Evolutionary conservation across 2,888 invertebrate species (phyloP).

Genomic region (Byasa hedistus): DNA sequence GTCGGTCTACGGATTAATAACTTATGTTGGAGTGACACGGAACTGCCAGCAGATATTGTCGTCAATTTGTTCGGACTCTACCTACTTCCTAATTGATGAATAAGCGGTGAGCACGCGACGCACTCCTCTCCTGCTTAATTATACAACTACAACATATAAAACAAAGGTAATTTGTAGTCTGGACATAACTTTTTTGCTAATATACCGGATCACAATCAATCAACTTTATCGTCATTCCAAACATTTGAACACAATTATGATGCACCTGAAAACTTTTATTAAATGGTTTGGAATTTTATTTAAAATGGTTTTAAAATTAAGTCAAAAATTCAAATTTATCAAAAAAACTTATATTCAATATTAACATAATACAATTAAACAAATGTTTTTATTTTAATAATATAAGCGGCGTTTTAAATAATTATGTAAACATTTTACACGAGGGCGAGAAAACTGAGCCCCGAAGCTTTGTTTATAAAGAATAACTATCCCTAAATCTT

Average conservation of each 20-base stretch:
- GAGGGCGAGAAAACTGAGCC: background rate
- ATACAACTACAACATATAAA: conserved; percentile 72
- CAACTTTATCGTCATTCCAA: no score
- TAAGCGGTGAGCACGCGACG: conserved; percentile 64
- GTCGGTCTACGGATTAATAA: conserved; percentile 59
- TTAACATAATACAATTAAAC: no score
- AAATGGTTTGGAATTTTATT: no score
- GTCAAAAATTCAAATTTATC: no score
- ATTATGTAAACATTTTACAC: conserved; percentile 12
- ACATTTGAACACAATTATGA: no score
- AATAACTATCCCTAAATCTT: conserved; percentile 25
- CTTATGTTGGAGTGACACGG: conserved; percentile 58
- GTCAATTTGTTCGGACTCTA: conserved; percentile 71
- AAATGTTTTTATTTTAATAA: no score
- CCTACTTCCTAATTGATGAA: conserved; percentile 64
- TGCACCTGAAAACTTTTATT: no score
- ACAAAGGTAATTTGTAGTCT: conserved; percentile 73
- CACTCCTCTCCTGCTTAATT: conserved; percentile 56
- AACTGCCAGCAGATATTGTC: conserved; percentile 72
- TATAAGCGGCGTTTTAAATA: background rate
- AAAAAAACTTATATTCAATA: no score
- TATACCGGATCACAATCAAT: background rate
- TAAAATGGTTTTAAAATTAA: no score
- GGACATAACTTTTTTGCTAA: conserved; percentile 51
- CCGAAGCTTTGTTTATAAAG: background rate